These are phyloP conservation scores for Phlogophora meticulosa DNA, from an alignment of 2,888 invertebrate genomes.

Conservation along the genomic window DNA sequence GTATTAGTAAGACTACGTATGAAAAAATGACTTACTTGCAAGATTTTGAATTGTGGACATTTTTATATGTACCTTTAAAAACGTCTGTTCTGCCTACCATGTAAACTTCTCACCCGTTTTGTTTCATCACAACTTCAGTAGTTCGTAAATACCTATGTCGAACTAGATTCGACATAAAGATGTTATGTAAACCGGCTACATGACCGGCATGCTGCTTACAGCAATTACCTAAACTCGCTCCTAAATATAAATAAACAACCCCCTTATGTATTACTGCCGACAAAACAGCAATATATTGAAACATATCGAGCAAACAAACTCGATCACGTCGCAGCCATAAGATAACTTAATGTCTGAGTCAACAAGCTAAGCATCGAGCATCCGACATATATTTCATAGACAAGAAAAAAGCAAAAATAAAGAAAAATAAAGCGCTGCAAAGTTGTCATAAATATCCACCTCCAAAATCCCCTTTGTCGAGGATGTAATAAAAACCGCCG, in stretches of 20 bases:
- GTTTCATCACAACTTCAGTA: not conserved
- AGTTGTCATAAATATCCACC: conserved; percentile 78
- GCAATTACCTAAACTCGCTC: conserved; percentile 41
- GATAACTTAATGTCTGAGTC: conserved; percentile 64
- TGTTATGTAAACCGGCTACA: not conserved
- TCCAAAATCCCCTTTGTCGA: conserved; percentile 70
- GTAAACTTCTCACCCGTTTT: not conserved
- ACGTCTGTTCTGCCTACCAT: not conserved
- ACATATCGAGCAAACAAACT: conserved; percentile 59
- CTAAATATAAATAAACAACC: conserved; percentile 48
- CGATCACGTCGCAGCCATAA: conserved; percentile 72
- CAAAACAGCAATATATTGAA: conserved; percentile 63
- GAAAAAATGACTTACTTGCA: too few species aligned
- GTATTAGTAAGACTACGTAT: too few species aligned
- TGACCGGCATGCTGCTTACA: conserved; percentile 31
- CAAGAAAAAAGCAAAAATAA: conserved; percentile 69
- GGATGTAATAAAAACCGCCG: conserved; percentile 77
- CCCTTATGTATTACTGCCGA: conserved; percentile 51
- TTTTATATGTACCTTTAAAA: too few species aligned
- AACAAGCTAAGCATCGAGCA: conserved; percentile 68
- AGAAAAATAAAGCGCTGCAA: conserved; percentile 72
- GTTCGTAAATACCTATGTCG: conserved; percentile 18
- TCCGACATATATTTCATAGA: conserved; percentile 71
- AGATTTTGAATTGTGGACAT: too few species aligned
- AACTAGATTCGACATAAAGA: conserved; percentile 36